Percentiles rank a stretch among this genome's conserved stretches.
Evolutionary conservation across 2,797 vertebrate species (phyloP).

Genomic region (Uromys caudimaculatus): DNA sequence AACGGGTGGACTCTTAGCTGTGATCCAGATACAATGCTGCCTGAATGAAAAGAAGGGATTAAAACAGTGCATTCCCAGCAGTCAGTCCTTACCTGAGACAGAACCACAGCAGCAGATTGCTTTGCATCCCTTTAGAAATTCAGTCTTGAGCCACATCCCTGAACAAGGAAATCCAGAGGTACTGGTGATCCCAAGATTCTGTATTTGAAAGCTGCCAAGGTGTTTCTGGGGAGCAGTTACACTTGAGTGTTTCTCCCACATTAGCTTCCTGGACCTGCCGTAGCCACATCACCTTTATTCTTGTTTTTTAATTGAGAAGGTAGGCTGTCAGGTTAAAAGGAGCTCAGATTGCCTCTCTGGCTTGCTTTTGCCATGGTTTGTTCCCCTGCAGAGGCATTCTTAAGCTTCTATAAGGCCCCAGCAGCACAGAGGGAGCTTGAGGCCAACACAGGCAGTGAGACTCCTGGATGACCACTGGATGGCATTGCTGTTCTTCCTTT

Average conservation of each 20-base stretch:
- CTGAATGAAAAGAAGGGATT: not conserved
- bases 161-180: not conserved
- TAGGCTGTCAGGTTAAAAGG: not conserved
- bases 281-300: not conserved
- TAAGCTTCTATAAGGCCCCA: not conserved
- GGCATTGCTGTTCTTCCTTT: slow-evolving; percentile 79
- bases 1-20: not conserved
- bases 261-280: not conserved
- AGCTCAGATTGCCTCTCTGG: not conserved
- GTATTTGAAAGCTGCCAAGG: not conserved
- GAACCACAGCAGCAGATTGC: not conserved
- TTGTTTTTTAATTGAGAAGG: not conserved
- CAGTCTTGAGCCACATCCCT: not conserved
- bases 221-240: not conserved
- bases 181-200: not conserved
- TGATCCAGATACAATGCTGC: not conserved
- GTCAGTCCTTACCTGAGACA: not conserved
- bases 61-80: not conserved
- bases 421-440: not conserved
- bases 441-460: slow-evolving; percentile 32
- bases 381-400: not conserved
- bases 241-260: not conserved
- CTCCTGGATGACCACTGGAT: slow-evolving; percentile 77
- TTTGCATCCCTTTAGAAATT: not conserved
- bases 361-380: not conserved